Conservation (phyloP, 2,888 invertebrate genomes). For the Drosophila cognata region DNA sequence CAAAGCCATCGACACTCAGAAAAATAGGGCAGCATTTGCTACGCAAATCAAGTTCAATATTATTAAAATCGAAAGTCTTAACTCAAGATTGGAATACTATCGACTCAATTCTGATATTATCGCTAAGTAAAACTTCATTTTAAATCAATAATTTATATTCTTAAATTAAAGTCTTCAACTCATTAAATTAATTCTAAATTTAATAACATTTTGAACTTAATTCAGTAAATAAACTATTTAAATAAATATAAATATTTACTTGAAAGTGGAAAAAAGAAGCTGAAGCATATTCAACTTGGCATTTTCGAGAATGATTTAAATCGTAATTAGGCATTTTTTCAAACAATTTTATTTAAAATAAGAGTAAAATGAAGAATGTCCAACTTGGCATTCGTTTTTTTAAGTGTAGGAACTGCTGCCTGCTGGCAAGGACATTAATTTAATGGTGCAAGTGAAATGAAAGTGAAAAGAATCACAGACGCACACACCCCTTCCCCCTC, state of each 20-base stretch:
- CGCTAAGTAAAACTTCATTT: not conserved
- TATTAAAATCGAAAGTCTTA: not conserved
- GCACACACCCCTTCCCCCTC: not conserved
- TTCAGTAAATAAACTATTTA: too few relatives aligned
- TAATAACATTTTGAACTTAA: too few relatives aligned
- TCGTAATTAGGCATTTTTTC: rapidly evolving
- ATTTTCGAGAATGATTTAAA: not conserved
- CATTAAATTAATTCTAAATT: not conserved
- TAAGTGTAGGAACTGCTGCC: slow-evolving; percentile 6
- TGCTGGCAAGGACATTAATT: slow-evolving; percentile 65
- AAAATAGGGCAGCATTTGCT: not conserved
- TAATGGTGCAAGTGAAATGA: slow-evolving; percentile 66
- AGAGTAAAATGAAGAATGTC: not conserved
- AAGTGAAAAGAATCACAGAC: slow-evolving; percentile 56
- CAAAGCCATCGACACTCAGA: slow-evolving; percentile 10
- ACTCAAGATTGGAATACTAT: too few relatives aligned
- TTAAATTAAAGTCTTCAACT: not conserved
- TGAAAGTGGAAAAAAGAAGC: too few relatives aligned
- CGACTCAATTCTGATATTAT: not conserved
- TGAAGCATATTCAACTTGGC: not conserved
- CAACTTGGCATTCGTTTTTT: not conserved
- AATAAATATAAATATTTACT: too few relatives aligned
- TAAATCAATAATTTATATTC: not conserved
- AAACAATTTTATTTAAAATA: not conserved
- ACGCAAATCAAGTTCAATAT: not conserved